Base-by-base conservation (phyloP, 1,140 invertebrate genomes). In the Tenebrio molitor region DNA sequence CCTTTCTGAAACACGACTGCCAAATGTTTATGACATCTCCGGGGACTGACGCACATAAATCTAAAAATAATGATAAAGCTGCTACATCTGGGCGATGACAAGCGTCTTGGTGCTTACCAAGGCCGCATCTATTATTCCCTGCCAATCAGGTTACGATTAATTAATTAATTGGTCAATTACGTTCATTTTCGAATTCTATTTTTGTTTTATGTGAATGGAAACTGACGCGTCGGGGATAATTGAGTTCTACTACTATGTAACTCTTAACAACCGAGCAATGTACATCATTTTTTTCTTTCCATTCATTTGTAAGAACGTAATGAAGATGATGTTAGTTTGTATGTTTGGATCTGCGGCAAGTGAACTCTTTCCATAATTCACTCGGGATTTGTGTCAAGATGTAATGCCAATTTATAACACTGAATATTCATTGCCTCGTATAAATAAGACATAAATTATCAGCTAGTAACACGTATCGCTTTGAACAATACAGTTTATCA, bases 371-470 rank as follows among this genome's bases (percentile, higher is more conserved):
- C 50, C 23, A 58, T 58, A 14, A 58, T 29, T 58, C 50, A 58
- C 8, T 29, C 12, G 50, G 23, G 50, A 58, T 58, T 58, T 58
- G 23, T 58, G 50, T 58, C 50, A 58, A 58, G 50, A 58, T 12
- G 23, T 58, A 58, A 58, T 58, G 50, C 50, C 50, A 58, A 58
- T 58, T 58, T 58, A 58, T 58, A 33, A 29, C 50, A 58, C 50
- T 25, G 50, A 25, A 58, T 58, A 58, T 34, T 58, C 50, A 58
- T 58, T 58, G 50, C 29, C 23, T 58, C 1, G 50, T 29, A 58
- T 58, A 58, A 58, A 58, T 58, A 29, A 58, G 50, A 58, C 23
- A 58, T 58, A 58, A 58, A 58, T 58, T 58, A 58, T n/a, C 50
- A 10, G n/a, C n/a, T 2, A 29, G 44, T 8, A 50, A 50, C 44